Evolutionary conservation across 2,797 vertebrate species (phyloP), one percentile per base, ranked within the genome.

Genomic region (Schizopygopsis malacanthus): DNA sequence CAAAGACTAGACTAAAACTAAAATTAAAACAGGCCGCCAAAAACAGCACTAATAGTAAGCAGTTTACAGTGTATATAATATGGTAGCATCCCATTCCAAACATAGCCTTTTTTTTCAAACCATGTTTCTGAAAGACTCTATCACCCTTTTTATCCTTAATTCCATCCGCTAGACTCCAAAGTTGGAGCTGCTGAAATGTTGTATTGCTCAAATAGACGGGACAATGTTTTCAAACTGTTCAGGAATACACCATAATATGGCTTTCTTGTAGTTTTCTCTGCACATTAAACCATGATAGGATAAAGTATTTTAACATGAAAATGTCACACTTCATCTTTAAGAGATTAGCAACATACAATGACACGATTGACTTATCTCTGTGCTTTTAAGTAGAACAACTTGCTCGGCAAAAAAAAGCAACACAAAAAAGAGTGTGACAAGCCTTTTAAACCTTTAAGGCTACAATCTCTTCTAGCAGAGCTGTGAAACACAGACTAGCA

Each of bases 351-450:
- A 39, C 39, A 7, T 59, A 56, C 37, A 28, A 41, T 33, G 22
- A 1, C 52, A 41, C 1, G 0, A 41, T 59, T 59, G 79, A 71
- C 52, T 85, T 71, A 87, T 87, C 61, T 56, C 15, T 56, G 11
- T 45, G 50, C 80, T 80, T 89, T 77, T 70, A 39, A 85, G 69
- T n/a, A 52, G 43, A 87, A 83, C 43, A 71, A 76, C 69, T 83
- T 33, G 28, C 71, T 47, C 41, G 0, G 28, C 13, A 86, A 79
- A 47, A 65, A 79, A 84, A 70, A 45, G 7, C 54, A 20, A 84
- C 12, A 25, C 28, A 88, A 72, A 82, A 79, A 25, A 47, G 11
- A 80, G 52, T 16, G 15, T 47, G 83, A 50, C 25, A 85, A 82
- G 41, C 73, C 71, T 73, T n/a, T 9, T 69, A 71, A 83, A 59